Base-by-base conservation (phyloP, 2,113 vertebrate species). In the Serinus canaria region DNA sequence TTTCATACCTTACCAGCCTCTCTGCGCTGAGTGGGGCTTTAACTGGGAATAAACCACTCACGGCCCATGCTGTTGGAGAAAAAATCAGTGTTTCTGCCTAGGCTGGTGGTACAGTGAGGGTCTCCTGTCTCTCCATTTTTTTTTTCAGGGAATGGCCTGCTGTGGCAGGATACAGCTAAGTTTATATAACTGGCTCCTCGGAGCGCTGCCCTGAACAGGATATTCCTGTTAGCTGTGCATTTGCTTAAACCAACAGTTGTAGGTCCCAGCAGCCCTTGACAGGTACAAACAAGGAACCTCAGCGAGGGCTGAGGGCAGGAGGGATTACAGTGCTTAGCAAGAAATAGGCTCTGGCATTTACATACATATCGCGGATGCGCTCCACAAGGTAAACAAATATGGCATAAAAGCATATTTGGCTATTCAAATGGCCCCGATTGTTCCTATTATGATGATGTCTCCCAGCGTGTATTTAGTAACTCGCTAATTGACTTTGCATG, bases 201-300 rank as follows among this genome's bases (percentile, higher is more conserved):
- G 74, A 94, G 93, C 14, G 1, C 87, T 89, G 70, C 90, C 80
- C 85, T 89, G 70, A 98, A 97, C 98, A 98, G 98, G 98, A 98
- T 98, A 98, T 98, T 98, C 98, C 97, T 98, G 98, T 98, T 98
- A 96, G 97, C 93, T 92, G 47, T 13, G 6, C 93, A 96, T 98
- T 98, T 98, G 96, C 97, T 96, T 98, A 97, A 97, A 97, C 95
- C 95, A 97, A 97, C 96, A 98, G 90, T 49, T 90, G 72, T 95
- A 78, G 91, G 90, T 95, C 96, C 96, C 97, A 97, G 90, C 96
- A 97, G 33, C 79, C 96, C 92, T 44, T 96, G 92, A 94, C 96
- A 94, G 96, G 94, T 67, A 97, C 96, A 97, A 98, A 98, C 95
- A 98, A 97, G 98, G 98, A 98, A 98, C 96, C 66, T 1, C 49